Base-by-base conservation (phyloP, 2,797 vertebrate species). In the Cryptoprocta ferox region DNA sequence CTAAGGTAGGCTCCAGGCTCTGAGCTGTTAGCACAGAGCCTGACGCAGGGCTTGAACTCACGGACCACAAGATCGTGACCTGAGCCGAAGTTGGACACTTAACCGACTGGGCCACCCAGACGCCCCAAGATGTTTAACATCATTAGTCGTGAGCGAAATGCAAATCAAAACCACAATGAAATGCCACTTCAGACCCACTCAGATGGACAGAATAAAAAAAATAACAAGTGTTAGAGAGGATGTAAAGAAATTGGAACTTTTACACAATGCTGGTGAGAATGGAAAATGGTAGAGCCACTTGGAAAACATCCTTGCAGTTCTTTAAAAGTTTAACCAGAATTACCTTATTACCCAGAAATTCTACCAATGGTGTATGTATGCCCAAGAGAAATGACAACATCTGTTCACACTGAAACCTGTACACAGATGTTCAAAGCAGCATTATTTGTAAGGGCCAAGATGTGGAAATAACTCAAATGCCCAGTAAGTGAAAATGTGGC, bases 361-460 rank as follows among this genome's bases (percentile, higher is more conserved):
- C 45, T 42, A 95, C 18, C 66, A 70, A 15, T 73, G 61, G 56
- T 35, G 37, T 11, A 21, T 35, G 45, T 11, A 21, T n/a, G 21
- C 8, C 9, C n/a, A 42, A 63, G 48, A 50, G 39, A 94, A 92
- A 96, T n/a, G 18, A 92, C 94, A 95, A 82, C 53, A 42, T 24
- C 76, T 35, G 45, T 39, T 26, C 45, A 80, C 1, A 13, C 32
- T 39, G 82, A 93, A 82, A 81, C 24, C 5, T 86, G 26, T 56
- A 70, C 7, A 79, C 30, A 50, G 76, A 94, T 48, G 39, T 16
- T 93, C 66, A 91, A 8, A 56, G 24, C 45, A 82, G 35, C 48
- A 91, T 48, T 76, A 94, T 78, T 66, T 13, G 3, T n/a, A 96
- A 75, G 19, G 81, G 9, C n/a, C 15, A 68, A 45, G 30, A 85